Percentiles rank a stretch among this genome's conserved stretches.
These are phyloP conservation scores for Chelonus formosanus DNA, from an alignment of 2,888 invertebrate genomes.

Conservation along the genomic window DNA sequence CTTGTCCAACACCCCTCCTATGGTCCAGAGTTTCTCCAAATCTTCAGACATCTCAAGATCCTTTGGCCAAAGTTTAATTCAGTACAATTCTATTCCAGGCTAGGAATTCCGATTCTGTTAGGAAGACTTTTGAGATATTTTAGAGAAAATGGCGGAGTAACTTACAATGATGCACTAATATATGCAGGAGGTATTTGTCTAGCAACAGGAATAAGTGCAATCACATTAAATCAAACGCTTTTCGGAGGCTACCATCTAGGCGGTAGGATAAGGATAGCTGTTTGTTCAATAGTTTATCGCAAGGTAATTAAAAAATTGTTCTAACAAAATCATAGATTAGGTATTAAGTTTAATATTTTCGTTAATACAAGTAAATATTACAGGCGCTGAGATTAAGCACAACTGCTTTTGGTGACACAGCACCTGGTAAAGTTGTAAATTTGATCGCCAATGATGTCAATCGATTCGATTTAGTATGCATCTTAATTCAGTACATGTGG, in stretches of 20 bases:
- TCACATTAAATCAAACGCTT: slow-evolving; percentile 74
- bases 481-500: slow-evolving; percentile 92
- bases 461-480: slow-evolving; percentile 88
- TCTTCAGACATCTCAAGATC: too few species aligned
- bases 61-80: too few species aligned
- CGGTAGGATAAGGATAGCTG: slow-evolving; percentile 82
- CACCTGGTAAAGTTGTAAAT: slow-evolving; percentile 68
- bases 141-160: slow-evolving; percentile 51
- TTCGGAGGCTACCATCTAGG: slow-evolving; percentile 79
- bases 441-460: slow-evolving; percentile 88
- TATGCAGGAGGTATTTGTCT: slow-evolving; percentile 59
- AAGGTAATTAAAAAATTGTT: slow-evolving; percentile 68
- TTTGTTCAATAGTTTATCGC: slow-evolving; percentile 84
- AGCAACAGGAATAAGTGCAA: slow-evolving; percentile 64
- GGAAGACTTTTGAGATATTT: slow-evolving; percentile 75
- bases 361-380: slow-evolving; percentile 32
- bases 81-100: too few species aligned
- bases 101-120: slow-evolving; percentile 50
- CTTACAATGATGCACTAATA: slow-evolving; percentile 53
- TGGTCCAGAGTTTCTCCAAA: too few species aligned
- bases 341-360: too few species aligned
- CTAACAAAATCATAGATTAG: too few species aligned
- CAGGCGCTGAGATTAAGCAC: slow-evolving; percentile 73
- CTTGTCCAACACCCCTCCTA: too few species aligned
- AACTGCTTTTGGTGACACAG: slow-evolving; percentile 80